Percentiles rank a stretch among this genome's conserved stretches.
Conservation (phyloP, 2,797 vertebrate genomes). For the Alosa sapidissima region DNA sequence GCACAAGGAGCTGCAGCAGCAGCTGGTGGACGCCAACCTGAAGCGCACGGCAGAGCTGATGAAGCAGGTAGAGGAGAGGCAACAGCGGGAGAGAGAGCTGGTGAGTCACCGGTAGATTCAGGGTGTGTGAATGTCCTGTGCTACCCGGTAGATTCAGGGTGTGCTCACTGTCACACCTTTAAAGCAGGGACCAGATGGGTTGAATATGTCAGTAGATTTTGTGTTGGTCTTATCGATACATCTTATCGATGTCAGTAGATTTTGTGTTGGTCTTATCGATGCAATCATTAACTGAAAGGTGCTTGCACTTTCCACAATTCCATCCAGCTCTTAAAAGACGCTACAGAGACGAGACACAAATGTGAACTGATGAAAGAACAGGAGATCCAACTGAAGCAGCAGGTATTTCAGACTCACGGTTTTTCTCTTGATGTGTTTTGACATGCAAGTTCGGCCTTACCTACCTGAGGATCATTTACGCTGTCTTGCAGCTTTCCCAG, state of each 20-base stretch:
- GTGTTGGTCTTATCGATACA: not conserved
- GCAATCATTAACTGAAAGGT: constrained; percentile 20
- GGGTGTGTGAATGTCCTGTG: no score
- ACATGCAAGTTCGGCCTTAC: not conserved
- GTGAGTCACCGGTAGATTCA: constrained; percentile 62
- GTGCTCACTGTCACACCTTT: no score
- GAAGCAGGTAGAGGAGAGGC: constrained; percentile 95
- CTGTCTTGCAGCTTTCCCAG: constrained; percentile 83
- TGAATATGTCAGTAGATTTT: no score
- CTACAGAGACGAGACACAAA: constrained; percentile 91
- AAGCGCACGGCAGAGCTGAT: constrained; percentile 95
- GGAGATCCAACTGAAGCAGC: constrained; percentile 94
- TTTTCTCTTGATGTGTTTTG: not conserved
- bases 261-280: not conserved
- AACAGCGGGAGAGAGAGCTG: constrained; percentile 92
- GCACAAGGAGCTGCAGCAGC: constrained; percentile 96
- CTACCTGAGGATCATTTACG: not conserved
- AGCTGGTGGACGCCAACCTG: constrained; percentile 95
- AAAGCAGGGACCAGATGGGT: no score
- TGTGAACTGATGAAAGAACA: constrained; percentile 98
- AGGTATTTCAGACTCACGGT: constrained; percentile 70
- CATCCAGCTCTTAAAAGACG: constrained; percentile 90
- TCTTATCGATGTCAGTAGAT: no score
- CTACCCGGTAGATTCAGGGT: no score
- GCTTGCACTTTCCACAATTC: not conserved